Evolutionary conservation across 2,888 invertebrate species (phyloP).

Genomic region (Hirtodrosophila confusa): DNA sequence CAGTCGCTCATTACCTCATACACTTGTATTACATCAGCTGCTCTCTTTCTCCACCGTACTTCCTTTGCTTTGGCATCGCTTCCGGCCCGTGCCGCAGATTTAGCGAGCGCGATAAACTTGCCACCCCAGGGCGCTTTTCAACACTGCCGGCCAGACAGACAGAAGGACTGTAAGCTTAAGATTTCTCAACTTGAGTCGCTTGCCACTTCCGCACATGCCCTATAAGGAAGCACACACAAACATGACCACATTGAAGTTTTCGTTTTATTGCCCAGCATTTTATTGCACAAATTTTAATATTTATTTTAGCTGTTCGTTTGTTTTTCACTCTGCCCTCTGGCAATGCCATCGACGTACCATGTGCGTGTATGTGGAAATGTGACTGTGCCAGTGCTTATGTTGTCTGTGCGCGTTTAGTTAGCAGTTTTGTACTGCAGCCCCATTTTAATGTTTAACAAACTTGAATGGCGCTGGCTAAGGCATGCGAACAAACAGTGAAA

Average conservation of each 20-base stretch:
- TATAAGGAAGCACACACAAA: constrained; percentile 44
- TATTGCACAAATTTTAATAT: constrained; percentile 75
- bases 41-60: constrained; percentile 17
- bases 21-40: constrained; percentile 49
- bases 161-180: constrained; percentile 31
- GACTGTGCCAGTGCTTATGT: neutral
- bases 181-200: constrained; percentile 67
- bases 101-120: constrained; percentile 66
- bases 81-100: constrained; percentile 63
- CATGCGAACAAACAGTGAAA: constrained; percentile 36
- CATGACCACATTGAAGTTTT: constrained; percentile 30
- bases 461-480: constrained; percentile 44
- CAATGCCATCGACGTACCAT: constrained; percentile 13
- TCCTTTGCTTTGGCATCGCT: constrained; percentile 40
- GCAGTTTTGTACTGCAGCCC: constrained; percentile 50
- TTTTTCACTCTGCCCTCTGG: constrained; percentile 55
- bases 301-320: constrained; percentile 67
- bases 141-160: constrained; percentile 41
- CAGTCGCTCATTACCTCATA: constrained; percentile 47
- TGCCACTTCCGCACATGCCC: constrained; percentile 65
- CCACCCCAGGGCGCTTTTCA: constrained; percentile 56
- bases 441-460: constrained; percentile 74
- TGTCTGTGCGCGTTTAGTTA: constrained; percentile 58
- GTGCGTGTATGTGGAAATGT: constrained; percentile 10
- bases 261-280: constrained; percentile 64